Evolutionary conservation across 2,797 vertebrate genomes (phyloP), one percentile per base, ranked within the genome.

Genomic region (Scarus forsteni): DNA sequence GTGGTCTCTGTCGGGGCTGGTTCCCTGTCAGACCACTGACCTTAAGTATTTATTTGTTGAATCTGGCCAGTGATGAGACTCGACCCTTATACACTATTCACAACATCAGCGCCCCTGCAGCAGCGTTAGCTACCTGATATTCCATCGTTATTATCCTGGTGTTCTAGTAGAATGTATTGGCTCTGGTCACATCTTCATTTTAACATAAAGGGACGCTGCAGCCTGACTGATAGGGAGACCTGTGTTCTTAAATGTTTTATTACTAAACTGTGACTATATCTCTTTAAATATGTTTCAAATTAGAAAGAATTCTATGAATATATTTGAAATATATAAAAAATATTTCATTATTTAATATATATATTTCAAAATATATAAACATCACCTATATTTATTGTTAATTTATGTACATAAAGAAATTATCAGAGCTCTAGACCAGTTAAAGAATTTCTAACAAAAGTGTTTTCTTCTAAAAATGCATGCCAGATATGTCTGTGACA

Each of bases 241-340:
- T 76, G 85, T 88, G 89, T 92, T 92, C 89, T 88, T 90, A 89
- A 75, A 80, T 91, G 91, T 94, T 94, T 93, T 91, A 90, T 93
- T 91, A 93, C 91, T 91, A 91, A 94, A 94, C 93, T 95, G 95
- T 95, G 94, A 95, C 86, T 92, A 88, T 92, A 90, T 91, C 87
- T 92, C 89, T 90, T 88, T 85, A 79, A 91, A 92, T 76, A 93
- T 89, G 88, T 93, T 93, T 93, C 76, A 90, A 89, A 89, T 88
- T 88, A 89, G 89, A 92, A 92, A 86, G 84, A 87, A 91, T 88
- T 91, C 90, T 93, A 92, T 89, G 84, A 89, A 92, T 91, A 93
- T 93, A 92, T 94, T 93, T 93, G 90, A 94, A 92, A 93, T 93
- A 92, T 93, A 93, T 92, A 87, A 84, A 27, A 67, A 91, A 93